Evolutionary conservation across 1,140 invertebrate species (phyloP).

Genomic region (Drosophila sp.): DNA sequence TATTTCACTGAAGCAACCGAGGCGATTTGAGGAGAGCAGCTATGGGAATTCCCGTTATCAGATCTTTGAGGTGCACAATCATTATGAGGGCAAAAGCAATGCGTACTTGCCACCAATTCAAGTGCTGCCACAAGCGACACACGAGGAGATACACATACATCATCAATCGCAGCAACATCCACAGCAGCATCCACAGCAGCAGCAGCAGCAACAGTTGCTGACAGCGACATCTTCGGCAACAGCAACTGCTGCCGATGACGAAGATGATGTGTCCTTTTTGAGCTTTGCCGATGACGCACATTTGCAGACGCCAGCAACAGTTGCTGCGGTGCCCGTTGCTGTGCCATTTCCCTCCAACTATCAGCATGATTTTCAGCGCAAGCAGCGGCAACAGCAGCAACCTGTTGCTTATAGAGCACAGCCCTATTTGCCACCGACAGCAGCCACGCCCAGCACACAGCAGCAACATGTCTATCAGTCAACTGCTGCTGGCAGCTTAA

Average conservation of each 20-base stretch:
- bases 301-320: slow-evolving; percentile 16
- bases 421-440: slow-evolving; percentile 54
- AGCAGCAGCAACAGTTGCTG: slow-evolving; percentile 27
- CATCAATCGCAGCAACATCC: slow-evolving; percentile 23
- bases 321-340: slow-evolving; percentile 21
- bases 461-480: slow-evolving; percentile 43
- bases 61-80: slow-evolving; percentile 79
- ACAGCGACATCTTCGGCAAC: slow-evolving; percentile 5
- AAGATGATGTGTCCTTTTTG: slow-evolving; percentile 63
- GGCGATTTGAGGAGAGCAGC: slow-evolving; percentile 66
- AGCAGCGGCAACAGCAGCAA: slow-evolving; percentile 22
- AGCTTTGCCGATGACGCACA: slow-evolving; percentile 48
- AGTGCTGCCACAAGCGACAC: slow-evolving; percentile 8
- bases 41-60: slow-evolving; percentile 73
- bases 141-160: slow-evolving; percentile 59
- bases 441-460: slow-evolving; percentile 28
- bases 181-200: slow-evolving; percentile 31
- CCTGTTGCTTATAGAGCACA: slow-evolving; percentile 32
- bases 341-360: slow-evolving; percentile 70
- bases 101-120: slow-evolving; percentile 54
- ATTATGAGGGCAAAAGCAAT: slow-evolving; percentile 54
- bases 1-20: slow-evolving; percentile 63
- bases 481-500: slow-evolving; percentile 24
- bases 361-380: slow-evolving; percentile 68
- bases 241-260: slow-evolving; percentile 22